Base-by-base conservation (phyloP, 2,797 vertebrate genomes). In the Diglossa cyanea region DNA sequence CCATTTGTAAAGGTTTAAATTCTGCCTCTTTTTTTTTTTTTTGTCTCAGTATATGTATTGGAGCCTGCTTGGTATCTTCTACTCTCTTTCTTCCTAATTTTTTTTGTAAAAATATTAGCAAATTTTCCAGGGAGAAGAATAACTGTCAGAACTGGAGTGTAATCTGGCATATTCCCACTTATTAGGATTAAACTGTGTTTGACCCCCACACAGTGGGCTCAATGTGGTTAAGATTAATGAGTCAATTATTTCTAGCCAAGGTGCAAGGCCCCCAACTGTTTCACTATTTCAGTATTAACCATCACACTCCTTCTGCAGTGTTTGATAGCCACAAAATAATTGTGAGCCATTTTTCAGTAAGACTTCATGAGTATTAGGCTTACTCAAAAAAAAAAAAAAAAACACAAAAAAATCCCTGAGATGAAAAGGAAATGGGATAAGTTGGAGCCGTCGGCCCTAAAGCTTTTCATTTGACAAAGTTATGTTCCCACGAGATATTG, bases 161-260 rank as follows among this genome's bases (percentile, higher is more conserved):
- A 94, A 96, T 94, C 57, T 3, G 2, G 91, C 85, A 89, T 13
- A 37, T 79, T 94, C 88, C 76, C 82, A 90, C 89, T 96, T 94
- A 96, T 90, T 91, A 97, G 88, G 97, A 97, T 97, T 97, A 98
- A 98, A 97, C 94, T 96, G 45, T 45, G 33, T 97, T 94, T 98
- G 96, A 97, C 92, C 96, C 92, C 93, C 26, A 66, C 61, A 45
- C 85, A 48, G 91, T 88, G 70, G 88, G 80, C 88, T 94, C 94
- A 63, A 95, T 91, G 76, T 42, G 72, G 93, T 90, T 93, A 95
- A 97, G 96, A 98, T 97, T 97, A 98, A 98, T 96, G 94, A 97
- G 93, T 96, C 95, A 95, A 97, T 98, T 98, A 98, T 86, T 97
- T 96, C 95, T 86, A 91, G 97, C 95, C 7, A 31, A 97, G 89